Evolutionary conservation across 2,797 vertebrate species (phyloP).

Genomic region (Rhincodon typus): DNA sequence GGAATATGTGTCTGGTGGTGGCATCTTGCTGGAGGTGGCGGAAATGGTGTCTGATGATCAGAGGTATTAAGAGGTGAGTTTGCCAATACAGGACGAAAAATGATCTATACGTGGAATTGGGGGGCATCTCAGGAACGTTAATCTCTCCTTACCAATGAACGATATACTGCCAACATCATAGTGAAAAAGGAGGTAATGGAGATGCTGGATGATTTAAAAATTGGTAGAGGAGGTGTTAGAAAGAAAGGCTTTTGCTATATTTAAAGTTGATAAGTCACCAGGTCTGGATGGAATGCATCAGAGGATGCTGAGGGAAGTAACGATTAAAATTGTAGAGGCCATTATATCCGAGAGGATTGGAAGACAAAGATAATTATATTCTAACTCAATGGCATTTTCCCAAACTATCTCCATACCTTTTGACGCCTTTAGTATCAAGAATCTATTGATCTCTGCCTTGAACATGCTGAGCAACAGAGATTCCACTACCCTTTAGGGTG

Average conservation of each 20-base stretch:
- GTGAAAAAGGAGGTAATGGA: background rate
- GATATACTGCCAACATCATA: background rate
- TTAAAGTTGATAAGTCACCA: background rate
- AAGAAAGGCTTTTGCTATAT: background rate
- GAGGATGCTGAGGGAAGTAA: background rate
- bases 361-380: background rate
- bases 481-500: too few relatives aligned
- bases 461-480: too few relatives aligned
- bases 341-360: background rate
- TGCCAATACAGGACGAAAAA: background rate
- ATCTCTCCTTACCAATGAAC: background rate
- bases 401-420: too few relatives aligned
- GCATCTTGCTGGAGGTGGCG: too few relatives aligned
- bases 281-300: background rate
- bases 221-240: background rate
- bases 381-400: too few relatives aligned
- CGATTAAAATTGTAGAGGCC: background rate
- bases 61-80: background rate
- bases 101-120: background rate
- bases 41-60: background rate
- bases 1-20: too few relatives aligned
- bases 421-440: too few relatives aligned
- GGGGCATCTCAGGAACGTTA: background rate
- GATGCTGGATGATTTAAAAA: background rate
- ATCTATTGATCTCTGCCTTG: too few relatives aligned